These are phyloP conservation scores for Xenopus laevis DNA, from an alignment of 2,113 vertebrate genomes.

Conservation along the genomic window DNA sequence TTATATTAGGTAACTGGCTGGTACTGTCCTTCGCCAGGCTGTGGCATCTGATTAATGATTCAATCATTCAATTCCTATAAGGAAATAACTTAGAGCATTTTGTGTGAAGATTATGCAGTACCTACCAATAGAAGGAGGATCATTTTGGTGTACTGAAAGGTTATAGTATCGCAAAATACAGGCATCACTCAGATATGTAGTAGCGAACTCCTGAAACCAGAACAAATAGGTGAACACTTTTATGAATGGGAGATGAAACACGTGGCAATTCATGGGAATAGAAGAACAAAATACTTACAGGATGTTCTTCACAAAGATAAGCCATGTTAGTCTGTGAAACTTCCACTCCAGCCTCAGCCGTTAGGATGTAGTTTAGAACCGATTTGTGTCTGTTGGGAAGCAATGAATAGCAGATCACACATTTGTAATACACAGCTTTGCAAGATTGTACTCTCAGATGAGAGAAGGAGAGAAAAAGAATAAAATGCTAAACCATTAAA, in stretches of 20 bases:
- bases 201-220: constrained; percentile 68
- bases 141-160: constrained; percentile 79
- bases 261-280: constrained; percentile 34
- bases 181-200: constrained; percentile 59
- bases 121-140: constrained; percentile 80
- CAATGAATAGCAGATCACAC: not conserved
- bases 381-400: constrained; percentile 74
- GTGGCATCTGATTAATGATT: too few species aligned
- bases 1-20: too few species aligned
- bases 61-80: too few species aligned
- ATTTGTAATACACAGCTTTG: not conserved
- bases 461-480: too few species aligned
- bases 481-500: too few species aligned
- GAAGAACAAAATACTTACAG: constrained; percentile 61
- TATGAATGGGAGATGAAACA: not conserved
- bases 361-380: constrained; percentile 78
- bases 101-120: constrained; percentile 19
- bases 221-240: constrained; percentile 38
- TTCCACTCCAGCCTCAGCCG: constrained; percentile 86
- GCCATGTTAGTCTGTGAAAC: constrained; percentile 87
- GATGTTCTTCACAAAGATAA: constrained; percentile 82
- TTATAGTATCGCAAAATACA: constrained; percentile 89
- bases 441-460: too few species aligned
- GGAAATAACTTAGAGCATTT: not conserved
- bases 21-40: too few species aligned